Evolutionary conservation across 2,113 vertebrate species (phyloP), one percentile per base, ranked within the genome.

Genomic region (Orcinus orca): DNA sequence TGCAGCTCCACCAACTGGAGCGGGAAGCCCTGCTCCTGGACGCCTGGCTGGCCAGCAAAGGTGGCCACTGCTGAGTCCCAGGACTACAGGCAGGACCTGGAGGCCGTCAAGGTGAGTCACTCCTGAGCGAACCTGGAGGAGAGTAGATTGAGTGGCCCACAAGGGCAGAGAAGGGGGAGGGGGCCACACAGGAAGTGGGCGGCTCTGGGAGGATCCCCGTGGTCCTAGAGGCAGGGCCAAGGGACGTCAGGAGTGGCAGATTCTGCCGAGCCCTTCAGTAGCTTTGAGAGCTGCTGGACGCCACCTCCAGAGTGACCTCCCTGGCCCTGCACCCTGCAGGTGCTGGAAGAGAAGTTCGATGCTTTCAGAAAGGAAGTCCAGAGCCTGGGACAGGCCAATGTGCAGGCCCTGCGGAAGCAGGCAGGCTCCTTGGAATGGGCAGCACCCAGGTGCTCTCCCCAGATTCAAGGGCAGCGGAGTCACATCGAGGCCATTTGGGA

Each of bases 41-140:
- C 33, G 92, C 98, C 85, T 99, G 99, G 99, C 97, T 99, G 96
- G 98, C 98, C 80, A 98, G 98, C 97, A 99, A 98, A 98, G 97
- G 98, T 98, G 83, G 97, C 97, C 6, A 2, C 97, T 17, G 99
- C 98, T 2, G 98, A 99, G 97, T 99, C 99, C 0, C 97, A 98
- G 68, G 99, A 99, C 97, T 99, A 97, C 0, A 99, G 99, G 53
- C 99, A 99, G 93, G 99, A 99, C 91, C 98, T 99, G 90, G 99
- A 99, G 83, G 98, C 98, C 33, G 98, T 99, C n/a, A 98, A 99
- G 98, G 99, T 99, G 97, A 98, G 92, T 58, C 38, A 38, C 12
- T 31, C 63, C 14, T 23, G 5, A 20, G 55, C 1, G 0, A 50
- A 38, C 53, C 53, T 70, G 23, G 36, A 31, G 50, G 67, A 65